A percentile compares a stretch with the other conserved stretches of the same genome.
Conservation (phyloP, 1,140 invertebrate genomes). For the Marisa cornuarietis region DNA sequence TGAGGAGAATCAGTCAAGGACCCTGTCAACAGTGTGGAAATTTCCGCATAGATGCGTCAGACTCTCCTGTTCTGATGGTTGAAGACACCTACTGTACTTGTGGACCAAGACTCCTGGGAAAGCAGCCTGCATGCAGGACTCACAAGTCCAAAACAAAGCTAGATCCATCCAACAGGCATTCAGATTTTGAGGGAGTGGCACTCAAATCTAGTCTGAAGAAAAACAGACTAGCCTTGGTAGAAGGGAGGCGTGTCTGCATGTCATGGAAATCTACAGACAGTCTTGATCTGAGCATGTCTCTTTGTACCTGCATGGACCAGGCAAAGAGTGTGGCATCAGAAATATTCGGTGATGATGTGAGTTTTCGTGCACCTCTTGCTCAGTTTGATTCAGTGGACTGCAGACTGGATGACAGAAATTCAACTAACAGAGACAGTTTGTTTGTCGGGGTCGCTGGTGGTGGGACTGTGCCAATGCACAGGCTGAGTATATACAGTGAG, state of each 20-base stretch:
- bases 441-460: too few relatives aligned
- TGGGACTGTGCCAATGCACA: background rate
- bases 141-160: constrained; percentile 9
- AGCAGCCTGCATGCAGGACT: constrained; percentile 8
- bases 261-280: constrained; percentile 37
- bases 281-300: constrained; percentile 18
- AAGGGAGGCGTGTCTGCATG: constrained; percentile 17
- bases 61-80: background rate
- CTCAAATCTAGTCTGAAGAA: constrained; percentile 27
- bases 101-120: constrained; percentile 21
- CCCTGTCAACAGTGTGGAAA: constrained; percentile 27
- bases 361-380: constrained; percentile 30
- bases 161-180: constrained; percentile 12
- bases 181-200: constrained; percentile 10
- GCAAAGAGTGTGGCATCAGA: constrained; percentile 20
- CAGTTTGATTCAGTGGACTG: constrained; percentile 33
- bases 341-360: constrained; percentile 30
- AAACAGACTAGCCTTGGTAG: background rate
- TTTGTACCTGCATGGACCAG: constrained; percentile 13
- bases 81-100: constrained; percentile 29
- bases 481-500: constrained; percentile 16
- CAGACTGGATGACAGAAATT: background rate
- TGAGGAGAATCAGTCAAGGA: constrained; percentile 13
- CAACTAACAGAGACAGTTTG: background rate
- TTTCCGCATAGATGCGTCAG: constrained; percentile 13